Conservation (phyloP, 2,888 invertebrate species). For the Chrysodeixis includens region DNA sequence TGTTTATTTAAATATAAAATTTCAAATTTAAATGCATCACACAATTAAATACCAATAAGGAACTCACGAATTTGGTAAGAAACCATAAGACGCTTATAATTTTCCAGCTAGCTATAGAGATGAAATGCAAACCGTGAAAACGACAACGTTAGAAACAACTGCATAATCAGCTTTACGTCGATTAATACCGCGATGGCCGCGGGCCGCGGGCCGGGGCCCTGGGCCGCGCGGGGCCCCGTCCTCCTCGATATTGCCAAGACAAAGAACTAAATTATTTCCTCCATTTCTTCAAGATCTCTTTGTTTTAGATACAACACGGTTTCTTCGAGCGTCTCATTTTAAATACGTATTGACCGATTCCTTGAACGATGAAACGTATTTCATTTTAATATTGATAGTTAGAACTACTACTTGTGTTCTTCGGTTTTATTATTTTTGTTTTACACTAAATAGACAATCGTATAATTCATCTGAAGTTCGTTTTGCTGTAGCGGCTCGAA, state of each 20-base stretch:
- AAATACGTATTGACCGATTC: constrained; percentile 26
- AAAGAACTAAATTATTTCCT: constrained; percentile 87
- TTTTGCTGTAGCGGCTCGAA: no score
- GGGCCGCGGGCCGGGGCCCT: constrained; percentile 66
- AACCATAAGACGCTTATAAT: constrained; percentile 52
- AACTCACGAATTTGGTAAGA: background rate
- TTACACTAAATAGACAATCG: background rate
- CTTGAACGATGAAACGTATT: constrained; percentile 27
- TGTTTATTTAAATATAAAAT: no score
- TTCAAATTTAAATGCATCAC: background rate
- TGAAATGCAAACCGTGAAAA: constrained; percentile 74
- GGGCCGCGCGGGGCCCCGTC: constrained; percentile 39
- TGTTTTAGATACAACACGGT: constrained; percentile 77
- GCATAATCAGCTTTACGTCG: constrained; percentile 86
- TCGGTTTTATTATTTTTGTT: background rate
- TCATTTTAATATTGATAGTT: constrained; percentile 26
- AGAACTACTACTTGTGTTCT: background rate
- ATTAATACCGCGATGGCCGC: constrained; percentile 84
- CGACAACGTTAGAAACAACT: constrained; percentile 75
- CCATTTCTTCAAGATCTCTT: constrained; percentile 79
- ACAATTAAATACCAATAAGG: background rate
- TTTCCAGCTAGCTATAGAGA: constrained; percentile 54
- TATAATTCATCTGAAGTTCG: background rate
- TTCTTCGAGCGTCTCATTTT: constrained; percentile 49
- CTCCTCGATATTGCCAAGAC: constrained; percentile 81